Conservation (phyloP, 2,797 vertebrate species). For the Rhodeus uyekii region DNA sequence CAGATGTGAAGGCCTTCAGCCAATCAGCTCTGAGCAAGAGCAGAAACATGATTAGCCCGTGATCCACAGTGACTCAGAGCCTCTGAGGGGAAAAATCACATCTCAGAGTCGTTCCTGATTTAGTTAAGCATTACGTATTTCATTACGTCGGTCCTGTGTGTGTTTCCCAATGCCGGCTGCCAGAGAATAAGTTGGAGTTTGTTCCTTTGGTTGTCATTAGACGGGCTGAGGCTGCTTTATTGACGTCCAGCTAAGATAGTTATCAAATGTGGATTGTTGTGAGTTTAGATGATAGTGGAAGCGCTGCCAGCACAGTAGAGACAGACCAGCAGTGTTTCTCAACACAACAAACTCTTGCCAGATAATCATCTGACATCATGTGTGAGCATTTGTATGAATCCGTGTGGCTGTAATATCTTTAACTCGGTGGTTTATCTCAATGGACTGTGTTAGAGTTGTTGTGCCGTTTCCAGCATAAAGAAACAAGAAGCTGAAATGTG, state of each 20-base stretch:
- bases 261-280: conserved; percentile 22
- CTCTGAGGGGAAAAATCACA: conserved; percentile 32
- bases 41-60: conserved; percentile 58
- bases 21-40: conserved; percentile 54
- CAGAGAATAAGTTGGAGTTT: not conserved
- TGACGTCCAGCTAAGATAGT: conserved; percentile 14
- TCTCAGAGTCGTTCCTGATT: conserved; percentile 2
- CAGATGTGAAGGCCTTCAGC: conserved; percentile 69
- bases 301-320: not conserved
- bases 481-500: conserved; percentile 63
- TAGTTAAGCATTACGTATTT: conserved; percentile 1
- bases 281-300: not conserved
- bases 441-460: conserved; percentile 44
- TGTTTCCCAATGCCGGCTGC: not conserved
- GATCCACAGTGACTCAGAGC: conserved; percentile 41
- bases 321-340: conserved; percentile 52
- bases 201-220: conserved; percentile 15
- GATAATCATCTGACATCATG: conserved; percentile 63
- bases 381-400: conserved; percentile 37
- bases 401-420: conserved; percentile 53
- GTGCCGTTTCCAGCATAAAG: not conserved
- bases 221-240: not conserved
- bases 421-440: conserved; percentile 57
- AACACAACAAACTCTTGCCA: conserved; percentile 52
- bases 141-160: conserved; percentile 8